These are phyloP conservation scores for Piezodorus guildinii DNA, from an alignment of 1,140 invertebrate species.

Conservation along the genomic window DNA sequence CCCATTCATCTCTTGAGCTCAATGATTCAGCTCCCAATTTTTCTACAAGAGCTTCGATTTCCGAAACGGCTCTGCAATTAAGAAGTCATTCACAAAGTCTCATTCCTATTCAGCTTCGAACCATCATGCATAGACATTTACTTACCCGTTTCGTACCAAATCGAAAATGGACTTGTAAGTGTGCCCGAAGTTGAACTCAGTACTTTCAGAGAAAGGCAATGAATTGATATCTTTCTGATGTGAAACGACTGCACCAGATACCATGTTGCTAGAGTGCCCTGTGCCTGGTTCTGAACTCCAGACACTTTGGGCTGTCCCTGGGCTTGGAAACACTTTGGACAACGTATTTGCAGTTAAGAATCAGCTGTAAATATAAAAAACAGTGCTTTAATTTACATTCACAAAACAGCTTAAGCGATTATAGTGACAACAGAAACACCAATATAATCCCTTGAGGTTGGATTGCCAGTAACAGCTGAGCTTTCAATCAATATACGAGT, in stretches of 20 bases:
- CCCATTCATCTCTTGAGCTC: conserved; percentile 71
- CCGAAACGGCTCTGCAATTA: conserved; percentile 49
- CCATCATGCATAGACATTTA: not conserved
- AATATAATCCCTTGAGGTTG: too few species aligned
- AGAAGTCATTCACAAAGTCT: conserved; percentile 13
- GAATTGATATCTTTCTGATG: conserved; percentile 37
- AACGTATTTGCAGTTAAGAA: conserved; percentile 27
- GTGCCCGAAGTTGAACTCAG: conserved; percentile 34
- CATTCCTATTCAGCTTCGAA: not conserved
- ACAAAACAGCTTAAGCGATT: too few species aligned
- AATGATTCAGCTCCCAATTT: conserved; percentile 58
- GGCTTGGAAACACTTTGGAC: conserved; percentile 43
- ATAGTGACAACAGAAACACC: too few species aligned
- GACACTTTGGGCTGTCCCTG: conserved; percentile 71
- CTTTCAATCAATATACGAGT: not conserved
- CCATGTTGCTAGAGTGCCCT: conserved; percentile 52
- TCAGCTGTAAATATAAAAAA: conserved; percentile 4
- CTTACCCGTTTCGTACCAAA: conserved; percentile 49
- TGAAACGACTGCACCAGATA: conserved; percentile 47
- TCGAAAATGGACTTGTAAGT: conserved; percentile 48
- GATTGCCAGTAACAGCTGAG: too few species aligned
- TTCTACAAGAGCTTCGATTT: conserved; percentile 63
- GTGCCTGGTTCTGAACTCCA: conserved; percentile 56
- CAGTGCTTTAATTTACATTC: too few species aligned
- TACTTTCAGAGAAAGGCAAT: conserved; percentile 35